Conservation (phyloP, 2,113 vertebrate species). For the Glaucidium brasilianum region DNA sequence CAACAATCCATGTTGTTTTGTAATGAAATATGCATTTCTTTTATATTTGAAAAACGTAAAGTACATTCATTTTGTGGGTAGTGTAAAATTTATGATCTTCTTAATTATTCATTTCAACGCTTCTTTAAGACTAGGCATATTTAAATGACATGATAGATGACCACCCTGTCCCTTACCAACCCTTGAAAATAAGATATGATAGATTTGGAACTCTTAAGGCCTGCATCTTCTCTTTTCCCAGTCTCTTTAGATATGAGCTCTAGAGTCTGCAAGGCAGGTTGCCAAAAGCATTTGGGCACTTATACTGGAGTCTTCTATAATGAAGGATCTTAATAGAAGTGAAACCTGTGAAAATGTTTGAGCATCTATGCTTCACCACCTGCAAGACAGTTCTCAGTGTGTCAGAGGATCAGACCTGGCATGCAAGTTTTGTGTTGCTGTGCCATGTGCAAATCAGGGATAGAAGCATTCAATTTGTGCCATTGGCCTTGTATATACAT, state of each 20-base stretch:
- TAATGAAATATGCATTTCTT: constrained; percentile 47
- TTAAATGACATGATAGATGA: constrained; percentile 2
- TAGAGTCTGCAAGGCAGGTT: neutral
- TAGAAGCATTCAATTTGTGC: neutral
- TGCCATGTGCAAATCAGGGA: neutral
- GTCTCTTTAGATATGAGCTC: neutral
- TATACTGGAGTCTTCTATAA: neutral
- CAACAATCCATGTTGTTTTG: neutral
- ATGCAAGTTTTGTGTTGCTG: neutral
- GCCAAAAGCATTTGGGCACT: neutral
- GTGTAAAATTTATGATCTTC: constrained; percentile 31
- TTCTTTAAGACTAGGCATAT: constrained; percentile 10
- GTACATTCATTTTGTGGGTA: neutral
- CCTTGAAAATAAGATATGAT: neutral
- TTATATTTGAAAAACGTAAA: constrained; percentile 1
- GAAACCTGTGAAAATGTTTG: neutral
- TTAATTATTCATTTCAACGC: constrained; percentile 16
- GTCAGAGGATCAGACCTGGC: neutral
- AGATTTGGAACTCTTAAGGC: neutral
- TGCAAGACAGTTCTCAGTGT: neutral
- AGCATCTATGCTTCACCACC: neutral
- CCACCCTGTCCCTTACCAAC: neutral
- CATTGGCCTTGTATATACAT: neutral
- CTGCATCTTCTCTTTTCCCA: neutral
- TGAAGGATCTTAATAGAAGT: neutral